Conservation (phyloP, 2,888 invertebrate species). For the Phyllotreta cruciferae region DNA sequence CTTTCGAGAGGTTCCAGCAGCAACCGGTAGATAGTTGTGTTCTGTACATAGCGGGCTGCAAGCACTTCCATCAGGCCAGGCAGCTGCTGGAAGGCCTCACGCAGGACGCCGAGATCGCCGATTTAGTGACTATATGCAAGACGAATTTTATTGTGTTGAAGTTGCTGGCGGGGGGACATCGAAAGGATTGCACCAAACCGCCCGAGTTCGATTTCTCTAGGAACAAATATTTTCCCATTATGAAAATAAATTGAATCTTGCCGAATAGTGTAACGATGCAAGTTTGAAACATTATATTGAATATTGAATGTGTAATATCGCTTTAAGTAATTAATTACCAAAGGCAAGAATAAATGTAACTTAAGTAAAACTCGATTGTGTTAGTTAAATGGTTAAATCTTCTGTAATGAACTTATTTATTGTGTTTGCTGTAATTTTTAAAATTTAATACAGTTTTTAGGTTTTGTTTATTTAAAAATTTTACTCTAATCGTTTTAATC, state of each 20-base stretch:
- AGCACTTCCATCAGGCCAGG: slow-evolving; percentile 91
- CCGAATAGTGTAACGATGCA: too few relatives aligned
- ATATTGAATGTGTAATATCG: too few relatives aligned
- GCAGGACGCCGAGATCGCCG: slow-evolving; percentile 80
- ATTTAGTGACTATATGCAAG: slow-evolving; percentile 89
- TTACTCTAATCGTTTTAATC: too few relatives aligned
- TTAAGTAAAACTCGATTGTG: too few relatives aligned
- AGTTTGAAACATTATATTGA: too few relatives aligned
- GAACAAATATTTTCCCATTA: slow-evolving; percentile 90
- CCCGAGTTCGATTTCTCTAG: slow-evolving; percentile 91
- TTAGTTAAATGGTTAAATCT: too few relatives aligned
- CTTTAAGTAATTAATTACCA: too few relatives aligned
- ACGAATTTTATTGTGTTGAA: slow-evolving; percentile 96
- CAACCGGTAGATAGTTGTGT: slow-evolving; percentile 64
- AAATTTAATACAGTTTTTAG: too few relatives aligned
- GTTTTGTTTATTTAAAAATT: too few relatives aligned
- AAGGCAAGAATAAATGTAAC: too few relatives aligned
- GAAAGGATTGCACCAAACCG: slow-evolving; percentile 81
- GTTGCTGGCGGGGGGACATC: slow-evolving; percentile 90
- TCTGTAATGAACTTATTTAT: too few relatives aligned
- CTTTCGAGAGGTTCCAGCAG: slow-evolving; percentile 65
- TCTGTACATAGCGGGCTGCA: slow-evolving; percentile 83
- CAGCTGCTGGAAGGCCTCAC: slow-evolving; percentile 83
- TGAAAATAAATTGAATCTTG: slow-evolving; percentile 66
- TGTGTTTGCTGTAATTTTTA: too few relatives aligned